These are phyloP conservation scores for Lobophora halterata DNA, from an alignment of 2,888 invertebrate genomes.

Conservation along the genomic window DNA sequence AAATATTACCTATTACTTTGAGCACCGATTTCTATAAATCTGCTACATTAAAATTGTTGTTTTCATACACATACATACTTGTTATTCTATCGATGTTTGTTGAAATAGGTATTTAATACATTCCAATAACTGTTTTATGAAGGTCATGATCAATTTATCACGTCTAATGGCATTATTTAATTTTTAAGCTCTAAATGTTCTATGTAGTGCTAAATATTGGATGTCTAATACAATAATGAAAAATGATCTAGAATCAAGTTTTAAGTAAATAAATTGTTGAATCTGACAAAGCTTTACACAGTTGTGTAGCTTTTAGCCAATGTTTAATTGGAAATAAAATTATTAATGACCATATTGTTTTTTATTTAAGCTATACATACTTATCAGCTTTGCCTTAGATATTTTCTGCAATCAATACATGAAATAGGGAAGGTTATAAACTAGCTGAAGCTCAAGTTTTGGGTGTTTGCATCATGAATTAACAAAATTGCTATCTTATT, in stretches of 20 bases:
- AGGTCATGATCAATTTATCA: conserved; percentile 28
- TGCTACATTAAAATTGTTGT: too few species aligned
- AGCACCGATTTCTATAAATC: neutral
- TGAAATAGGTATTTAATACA: conserved; percentile 41
- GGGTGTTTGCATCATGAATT: too few species aligned
- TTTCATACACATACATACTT: too few species aligned
- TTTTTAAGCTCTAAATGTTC: conserved; percentile 24
- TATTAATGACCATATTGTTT: conserved; percentile 38
- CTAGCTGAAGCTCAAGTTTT: too few species aligned
- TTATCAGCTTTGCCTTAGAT: too few species aligned
- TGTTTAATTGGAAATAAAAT: conserved; percentile 56
- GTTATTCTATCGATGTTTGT: neutral
- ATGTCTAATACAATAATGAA: neutral
- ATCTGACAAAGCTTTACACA: conserved; percentile 25
- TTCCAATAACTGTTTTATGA: conserved; percentile 46
- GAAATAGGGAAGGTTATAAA: too few species aligned
- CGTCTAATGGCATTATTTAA: conserved; percentile 17
- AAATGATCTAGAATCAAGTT: too few species aligned
- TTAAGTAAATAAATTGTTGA: conserved; percentile 14
- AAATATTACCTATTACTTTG: neutral
- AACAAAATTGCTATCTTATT: too few species aligned
- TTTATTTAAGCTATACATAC: conserved; percentile 21
- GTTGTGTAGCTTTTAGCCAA: conserved; percentile 35
- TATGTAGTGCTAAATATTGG: conserved; percentile 15
- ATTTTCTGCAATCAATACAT: too few species aligned